These are phyloP conservation scores for Gobio occitaniae DNA, from an alignment of 2,797 vertebrate species.

Conservation along the genomic window DNA sequence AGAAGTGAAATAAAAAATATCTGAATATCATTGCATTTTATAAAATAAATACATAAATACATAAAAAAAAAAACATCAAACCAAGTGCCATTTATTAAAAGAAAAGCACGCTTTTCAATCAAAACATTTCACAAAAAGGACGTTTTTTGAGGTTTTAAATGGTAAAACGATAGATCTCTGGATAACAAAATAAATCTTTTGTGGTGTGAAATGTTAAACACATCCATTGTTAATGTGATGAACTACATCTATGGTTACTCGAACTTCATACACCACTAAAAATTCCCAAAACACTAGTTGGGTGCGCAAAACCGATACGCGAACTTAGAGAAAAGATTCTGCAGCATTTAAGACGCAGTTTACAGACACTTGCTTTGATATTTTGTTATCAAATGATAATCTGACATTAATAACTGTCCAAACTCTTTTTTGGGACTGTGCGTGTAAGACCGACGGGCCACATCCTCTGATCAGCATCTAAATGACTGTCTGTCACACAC, in stretches of 20 bases:
- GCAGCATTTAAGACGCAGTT: background rate
- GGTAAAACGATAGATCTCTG: background rate
- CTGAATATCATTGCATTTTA: background rate
- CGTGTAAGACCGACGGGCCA: conserved; percentile 34
- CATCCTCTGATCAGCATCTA: conserved; percentile 42
- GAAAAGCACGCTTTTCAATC: background rate
- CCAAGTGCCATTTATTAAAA: background rate
- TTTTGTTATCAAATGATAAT: background rate
- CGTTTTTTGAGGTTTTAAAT: background rate
- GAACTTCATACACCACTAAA: background rate
- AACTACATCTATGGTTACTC: background rate
- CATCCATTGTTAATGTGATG: background rate
- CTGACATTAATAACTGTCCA: background rate
- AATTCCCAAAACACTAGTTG: background rate
- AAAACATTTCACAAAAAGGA: too few species aligned
- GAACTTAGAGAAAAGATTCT: background rate
- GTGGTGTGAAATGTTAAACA: background rate
- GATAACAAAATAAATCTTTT: background rate
- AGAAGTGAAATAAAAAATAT: background rate
- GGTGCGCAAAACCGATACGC: background rate
- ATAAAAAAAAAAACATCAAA: background rate
- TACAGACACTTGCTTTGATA: background rate
- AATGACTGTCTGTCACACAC: conserved; percentile 42
- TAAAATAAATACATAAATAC: too few species aligned
- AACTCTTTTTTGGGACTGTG: background rate